These are phyloP conservation scores for Amblyraja radiata DNA, from an alignment of 2,797 vertebrate species.

Conservation along the genomic window DNA sequence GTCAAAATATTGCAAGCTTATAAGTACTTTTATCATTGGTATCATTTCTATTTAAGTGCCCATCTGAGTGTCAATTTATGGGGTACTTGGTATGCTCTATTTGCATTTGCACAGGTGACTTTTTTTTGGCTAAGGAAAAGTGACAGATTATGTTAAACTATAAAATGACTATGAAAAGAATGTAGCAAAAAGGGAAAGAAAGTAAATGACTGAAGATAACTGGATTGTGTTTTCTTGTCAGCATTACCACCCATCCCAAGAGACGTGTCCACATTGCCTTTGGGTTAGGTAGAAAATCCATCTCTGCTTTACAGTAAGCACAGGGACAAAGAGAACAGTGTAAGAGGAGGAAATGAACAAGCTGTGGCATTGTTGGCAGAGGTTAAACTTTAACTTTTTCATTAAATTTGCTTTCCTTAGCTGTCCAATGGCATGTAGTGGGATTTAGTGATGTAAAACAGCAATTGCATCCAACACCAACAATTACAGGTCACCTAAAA, in stretches of 20 bases:
- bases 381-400: conserved; percentile 31
- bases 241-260: conserved; percentile 24
- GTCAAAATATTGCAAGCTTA: neutral
- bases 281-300: conserved; percentile 30
- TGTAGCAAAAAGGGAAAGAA: neutral
- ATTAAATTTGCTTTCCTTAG: conserved; percentile 38
- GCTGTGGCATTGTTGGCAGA: conserved; percentile 37
- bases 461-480: conserved; percentile 35
- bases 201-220: conserved; percentile 9
- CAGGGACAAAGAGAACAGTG: conserved; percentile 35
- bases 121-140: conserved; percentile 2
- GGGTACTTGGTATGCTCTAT: neutral
- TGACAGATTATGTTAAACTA: conserved; percentile 10
- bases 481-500: conserved; percentile 22
- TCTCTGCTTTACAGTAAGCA: conserved; percentile 36
- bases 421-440: conserved; percentile 12
- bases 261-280: conserved; percentile 9
- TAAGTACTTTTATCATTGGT: conserved; percentile 15
- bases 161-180: neutral
- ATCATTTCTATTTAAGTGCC: neutral
- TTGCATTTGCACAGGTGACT: neutral
- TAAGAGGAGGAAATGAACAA: conserved; percentile 35
- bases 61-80: neutral
- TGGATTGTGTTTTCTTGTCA: conserved; percentile 30
- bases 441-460: conserved; percentile 26